Percentiles rank a stretch among this genome's conserved stretches.
Evolutionary conservation across 2,797 vertebrate genomes (phyloP).

Genomic region (Danio albolineatus): DNA sequence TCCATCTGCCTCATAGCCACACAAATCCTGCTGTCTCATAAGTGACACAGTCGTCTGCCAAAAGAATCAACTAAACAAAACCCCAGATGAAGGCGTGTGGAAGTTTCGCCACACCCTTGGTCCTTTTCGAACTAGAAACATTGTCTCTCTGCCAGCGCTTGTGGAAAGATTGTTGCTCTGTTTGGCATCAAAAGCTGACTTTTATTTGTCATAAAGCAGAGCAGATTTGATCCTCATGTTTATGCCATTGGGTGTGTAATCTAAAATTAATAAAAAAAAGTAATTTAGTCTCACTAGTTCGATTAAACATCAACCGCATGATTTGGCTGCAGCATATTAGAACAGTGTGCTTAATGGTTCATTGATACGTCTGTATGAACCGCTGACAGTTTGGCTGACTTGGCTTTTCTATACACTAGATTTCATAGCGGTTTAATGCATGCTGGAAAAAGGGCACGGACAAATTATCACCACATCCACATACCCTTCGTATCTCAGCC

Average conservation of each 20-base stretch:
- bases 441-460: conserved; percentile 5
- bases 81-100: conserved; percentile 33
- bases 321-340: conserved; percentile 2
- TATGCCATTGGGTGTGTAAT: neutral
- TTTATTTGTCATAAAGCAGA: conserved; percentile 4
- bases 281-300: neutral
- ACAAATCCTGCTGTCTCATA: conserved; percentile 52
- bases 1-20: conserved; percentile 41
- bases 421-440: conserved; percentile 23
- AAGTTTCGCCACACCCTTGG: conserved; percentile 46
- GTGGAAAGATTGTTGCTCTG: conserved; percentile 15
- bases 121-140: conserved; percentile 37
- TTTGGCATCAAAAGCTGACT: conserved; percentile 1
- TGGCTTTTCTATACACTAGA: conserved; percentile 5
- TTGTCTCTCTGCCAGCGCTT: conserved; percentile 12
- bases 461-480: conserved; percentile 26
- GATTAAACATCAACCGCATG: conserved; percentile 3
- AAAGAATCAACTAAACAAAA: conserved; percentile 42
- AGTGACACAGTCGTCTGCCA: conserved; percentile 30
- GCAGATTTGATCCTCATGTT: neutral
- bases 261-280: neutral
- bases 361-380: conserved; percentile 12
- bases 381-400: neutral
- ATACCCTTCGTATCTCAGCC: conserved; percentile 28
- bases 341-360: neutral